A percentile compares a stretch with the other conserved stretches of the same genome.
Conservation (phyloP, 2,797 vertebrate genomes). For the Heterohyrax brucei region DNA sequence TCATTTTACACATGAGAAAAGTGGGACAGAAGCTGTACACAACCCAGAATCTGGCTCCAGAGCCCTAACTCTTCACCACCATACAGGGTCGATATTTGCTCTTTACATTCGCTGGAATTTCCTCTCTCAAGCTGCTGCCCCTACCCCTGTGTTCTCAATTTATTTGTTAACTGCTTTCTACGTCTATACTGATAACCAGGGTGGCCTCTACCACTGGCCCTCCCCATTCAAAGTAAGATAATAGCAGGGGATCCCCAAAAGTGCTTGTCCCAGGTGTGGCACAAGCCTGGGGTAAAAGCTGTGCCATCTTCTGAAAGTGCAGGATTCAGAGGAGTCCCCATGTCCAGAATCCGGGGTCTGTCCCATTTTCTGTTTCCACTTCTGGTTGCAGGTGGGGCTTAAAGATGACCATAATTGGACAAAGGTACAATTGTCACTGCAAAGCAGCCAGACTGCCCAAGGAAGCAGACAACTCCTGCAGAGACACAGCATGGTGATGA, state of each 20-base stretch:
- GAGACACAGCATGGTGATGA: accelerated
- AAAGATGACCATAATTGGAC: not conserved
- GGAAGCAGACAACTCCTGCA: not conserved
- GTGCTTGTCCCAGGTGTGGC: not conserved
- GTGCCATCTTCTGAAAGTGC: not conserved
- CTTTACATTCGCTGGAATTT: not conserved
- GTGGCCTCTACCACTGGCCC: not conserved
- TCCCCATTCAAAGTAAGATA: not conserved
- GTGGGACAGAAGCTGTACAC: not conserved
- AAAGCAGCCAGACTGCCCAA: not conserved
- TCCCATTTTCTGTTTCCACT: not conserved
- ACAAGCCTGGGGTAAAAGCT: not conserved
- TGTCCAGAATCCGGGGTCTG: not conserved
- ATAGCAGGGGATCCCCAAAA: not conserved
- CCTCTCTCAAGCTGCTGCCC: conserved; percentile 8
- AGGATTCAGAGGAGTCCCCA: not conserved
- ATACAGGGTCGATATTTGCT: not conserved
- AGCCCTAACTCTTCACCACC: not conserved
- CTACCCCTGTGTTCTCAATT: not conserved
- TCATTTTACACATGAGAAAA: not conserved
- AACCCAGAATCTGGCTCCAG: not conserved
- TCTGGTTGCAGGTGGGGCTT: not conserved
- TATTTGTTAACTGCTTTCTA: conserved; percentile 16
- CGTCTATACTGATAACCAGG: not conserved
- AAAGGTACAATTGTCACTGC: not conserved